Conservation (phyloP, 2,113 vertebrate genomes). For the Phocoena phocoena region DNA sequence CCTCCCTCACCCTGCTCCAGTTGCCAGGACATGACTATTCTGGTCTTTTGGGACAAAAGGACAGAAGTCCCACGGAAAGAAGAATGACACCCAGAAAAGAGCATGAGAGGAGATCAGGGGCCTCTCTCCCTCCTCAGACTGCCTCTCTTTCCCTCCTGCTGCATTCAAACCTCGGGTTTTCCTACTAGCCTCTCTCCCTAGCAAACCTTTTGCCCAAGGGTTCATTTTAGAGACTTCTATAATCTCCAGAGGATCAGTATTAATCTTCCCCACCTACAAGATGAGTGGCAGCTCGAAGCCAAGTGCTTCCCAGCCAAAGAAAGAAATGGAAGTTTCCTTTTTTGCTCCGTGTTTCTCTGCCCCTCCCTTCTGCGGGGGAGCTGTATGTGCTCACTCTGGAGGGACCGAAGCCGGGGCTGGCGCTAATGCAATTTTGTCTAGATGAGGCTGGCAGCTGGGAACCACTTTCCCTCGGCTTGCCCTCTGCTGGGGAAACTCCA, state of each 20-base stretch:
- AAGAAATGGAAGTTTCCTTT: slow-evolving; percentile 60
- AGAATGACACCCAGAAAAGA: not conserved
- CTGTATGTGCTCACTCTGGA: slow-evolving; percentile 48
- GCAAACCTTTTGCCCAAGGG: not conserved
- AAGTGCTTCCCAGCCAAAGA: slow-evolving; percentile 4
- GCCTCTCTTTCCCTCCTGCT: not conserved
- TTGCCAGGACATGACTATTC: not conserved
- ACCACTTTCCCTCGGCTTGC: slow-evolving; percentile 63
- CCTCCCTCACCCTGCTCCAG: not conserved
- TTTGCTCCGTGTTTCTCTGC: not conserved
- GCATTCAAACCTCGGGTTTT: not conserved
- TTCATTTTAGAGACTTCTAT: slow-evolving; percentile 11
- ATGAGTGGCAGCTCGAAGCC: slow-evolving; percentile 12
- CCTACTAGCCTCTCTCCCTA: not conserved
- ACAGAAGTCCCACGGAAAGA: not conserved
- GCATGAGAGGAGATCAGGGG: not conserved
- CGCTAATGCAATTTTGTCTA: slow-evolving; percentile 64
- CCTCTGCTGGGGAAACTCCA: slow-evolving; percentile 73
- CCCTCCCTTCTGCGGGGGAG: slow-evolving; percentile 59
- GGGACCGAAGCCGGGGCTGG: slow-evolving; percentile 59
- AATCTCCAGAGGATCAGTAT: slow-evolving; percentile 23
- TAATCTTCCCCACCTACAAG: slow-evolving; percentile 35
- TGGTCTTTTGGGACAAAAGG: slow-evolving; percentile 1
- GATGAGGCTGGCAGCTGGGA: slow-evolving; percentile 69
- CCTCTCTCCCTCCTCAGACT: not conserved